Evolutionary conservation across 2,888 invertebrate species (phyloP).

Genomic region (Diarsia rubi): DNA sequence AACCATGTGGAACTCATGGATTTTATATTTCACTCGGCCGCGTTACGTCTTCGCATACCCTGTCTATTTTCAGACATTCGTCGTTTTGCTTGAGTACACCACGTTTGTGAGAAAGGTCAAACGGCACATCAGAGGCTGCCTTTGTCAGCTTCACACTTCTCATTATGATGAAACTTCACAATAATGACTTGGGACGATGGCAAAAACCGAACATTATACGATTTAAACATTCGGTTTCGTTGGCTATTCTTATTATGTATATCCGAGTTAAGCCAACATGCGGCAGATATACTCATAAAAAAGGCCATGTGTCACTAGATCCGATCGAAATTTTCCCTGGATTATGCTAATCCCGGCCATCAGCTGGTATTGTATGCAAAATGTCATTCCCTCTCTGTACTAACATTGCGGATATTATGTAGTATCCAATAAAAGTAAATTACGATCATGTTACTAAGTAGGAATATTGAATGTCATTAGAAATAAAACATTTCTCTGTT

Average conservation of each 20-base stretch:
- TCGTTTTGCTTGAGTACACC: constrained; percentile 40
- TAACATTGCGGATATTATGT: constrained; percentile 10
- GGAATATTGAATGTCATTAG: background rate
- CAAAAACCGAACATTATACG: constrained; percentile 9
- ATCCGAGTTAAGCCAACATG: constrained; percentile 33
- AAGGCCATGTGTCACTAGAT: constrained; percentile 56
- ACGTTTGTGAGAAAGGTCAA: constrained; percentile 40
- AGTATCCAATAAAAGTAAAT: constrained; percentile 22
- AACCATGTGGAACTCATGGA: constrained; percentile 55
- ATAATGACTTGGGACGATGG: constrained; percentile 20
- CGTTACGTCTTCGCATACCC: constrained; percentile 28
- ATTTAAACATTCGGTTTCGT: background rate
- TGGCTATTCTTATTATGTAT: constrained; percentile 36
- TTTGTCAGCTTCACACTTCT: constrained; percentile 46
- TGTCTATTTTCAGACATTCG: constrained; percentile 46
- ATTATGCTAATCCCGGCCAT: constrained; percentile 62
- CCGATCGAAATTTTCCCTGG: constrained; percentile 56
- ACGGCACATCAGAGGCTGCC: constrained; percentile 24
- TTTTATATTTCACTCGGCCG: constrained; percentile 57
- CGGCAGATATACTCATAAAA: constrained; percentile 49
- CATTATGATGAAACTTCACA: constrained; percentile 36
- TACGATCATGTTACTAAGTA: background rate
- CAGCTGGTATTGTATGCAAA: constrained; percentile 59
- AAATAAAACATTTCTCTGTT: background rate
- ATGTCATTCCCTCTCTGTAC: constrained; percentile 29